Evolutionary conservation across 2,113 vertebrate genomes (phyloP).

Genomic region (Ginglymostoma cirratum): DNA sequence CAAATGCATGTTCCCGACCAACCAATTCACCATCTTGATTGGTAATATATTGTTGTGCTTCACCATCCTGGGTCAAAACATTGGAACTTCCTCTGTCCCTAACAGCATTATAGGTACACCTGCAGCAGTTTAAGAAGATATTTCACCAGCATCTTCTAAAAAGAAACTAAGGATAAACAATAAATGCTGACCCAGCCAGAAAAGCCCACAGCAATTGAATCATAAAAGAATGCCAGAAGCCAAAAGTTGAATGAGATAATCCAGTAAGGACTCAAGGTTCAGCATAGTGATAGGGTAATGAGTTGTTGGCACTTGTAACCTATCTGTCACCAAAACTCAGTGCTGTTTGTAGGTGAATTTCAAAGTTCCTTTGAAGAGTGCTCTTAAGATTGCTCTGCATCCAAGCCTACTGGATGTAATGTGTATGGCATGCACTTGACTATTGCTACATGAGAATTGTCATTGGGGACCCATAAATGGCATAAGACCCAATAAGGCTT

Average conservation of each 20-base stretch:
- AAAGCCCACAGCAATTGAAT: too few relatives aligned
- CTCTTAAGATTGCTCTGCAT: background rate
- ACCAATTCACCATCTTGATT: too few relatives aligned
- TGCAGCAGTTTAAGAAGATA: too few relatives aligned
- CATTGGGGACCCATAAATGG: background rate
- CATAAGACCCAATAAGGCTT: background rate
- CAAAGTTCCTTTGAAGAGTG: background rate
- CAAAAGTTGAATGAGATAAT: background rate
- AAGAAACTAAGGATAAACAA: too few relatives aligned
- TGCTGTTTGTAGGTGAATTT: background rate
- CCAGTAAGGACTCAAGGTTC: background rate
- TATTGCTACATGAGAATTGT: background rate
- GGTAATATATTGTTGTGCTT: too few relatives aligned
- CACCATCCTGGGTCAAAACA: too few relatives aligned
- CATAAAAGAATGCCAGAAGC: background rate
- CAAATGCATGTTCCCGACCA: too few relatives aligned
- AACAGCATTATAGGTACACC: too few relatives aligned
- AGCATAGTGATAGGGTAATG: background rate
- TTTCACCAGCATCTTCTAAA: too few relatives aligned
- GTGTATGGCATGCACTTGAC: background rate
- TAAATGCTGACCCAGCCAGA: too few relatives aligned
- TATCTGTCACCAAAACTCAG: background rate
- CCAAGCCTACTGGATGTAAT: background rate
- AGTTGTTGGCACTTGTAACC: background rate
- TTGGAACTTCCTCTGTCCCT: too few relatives aligned